Conservation (phyloP, 2,888 invertebrate species). For the Aphelenchoides bicaudatus region DNA sequence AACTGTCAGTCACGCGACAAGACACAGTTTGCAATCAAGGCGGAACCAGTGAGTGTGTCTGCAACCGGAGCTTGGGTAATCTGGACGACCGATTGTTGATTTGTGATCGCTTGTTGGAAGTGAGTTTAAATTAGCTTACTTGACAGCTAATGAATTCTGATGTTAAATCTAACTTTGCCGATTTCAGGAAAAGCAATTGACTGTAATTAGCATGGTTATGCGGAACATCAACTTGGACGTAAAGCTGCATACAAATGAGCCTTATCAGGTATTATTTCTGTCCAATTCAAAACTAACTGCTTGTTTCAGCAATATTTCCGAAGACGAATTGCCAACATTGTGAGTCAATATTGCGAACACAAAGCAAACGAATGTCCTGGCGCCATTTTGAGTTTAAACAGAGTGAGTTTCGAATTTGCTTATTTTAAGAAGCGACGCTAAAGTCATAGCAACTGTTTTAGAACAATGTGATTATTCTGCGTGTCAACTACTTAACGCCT, state of each 20-base stretch:
- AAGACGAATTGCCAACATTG: constrained; percentile 47
- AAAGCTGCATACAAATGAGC: constrained; percentile 44
- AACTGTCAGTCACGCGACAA: background rate
- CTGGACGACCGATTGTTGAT: constrained; percentile 35
- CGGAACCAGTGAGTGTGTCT: constrained; percentile 53
- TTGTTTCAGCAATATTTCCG: constrained; percentile 58
- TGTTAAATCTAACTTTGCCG: background rate
- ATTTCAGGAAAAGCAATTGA: constrained; percentile 26
- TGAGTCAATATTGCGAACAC: constrained; percentile 52
- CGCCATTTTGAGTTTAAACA: constrained; percentile 24
- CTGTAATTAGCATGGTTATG: constrained; percentile 29
- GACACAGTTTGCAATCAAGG: constrained; percentile 51
- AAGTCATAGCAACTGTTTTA: constrained; percentile 34
- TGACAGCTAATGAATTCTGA: background rate
- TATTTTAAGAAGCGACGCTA: background rate
- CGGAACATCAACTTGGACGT: constrained; percentile 49
- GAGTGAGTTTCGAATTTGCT: constrained; percentile 23
- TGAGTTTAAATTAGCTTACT: background rate
- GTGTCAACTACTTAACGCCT: constrained; percentile 41
- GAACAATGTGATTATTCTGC: constrained; percentile 54
- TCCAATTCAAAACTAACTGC: no score
- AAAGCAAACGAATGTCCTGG: constrained; percentile 54
- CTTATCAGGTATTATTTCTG: no score
- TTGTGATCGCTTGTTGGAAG: constrained; percentile 26
- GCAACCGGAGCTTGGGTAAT: constrained; percentile 43